phyloP scores from a whole-genome alignment of 2,797 vertebrate genomes.

The Galago senegalensis region DNA sequence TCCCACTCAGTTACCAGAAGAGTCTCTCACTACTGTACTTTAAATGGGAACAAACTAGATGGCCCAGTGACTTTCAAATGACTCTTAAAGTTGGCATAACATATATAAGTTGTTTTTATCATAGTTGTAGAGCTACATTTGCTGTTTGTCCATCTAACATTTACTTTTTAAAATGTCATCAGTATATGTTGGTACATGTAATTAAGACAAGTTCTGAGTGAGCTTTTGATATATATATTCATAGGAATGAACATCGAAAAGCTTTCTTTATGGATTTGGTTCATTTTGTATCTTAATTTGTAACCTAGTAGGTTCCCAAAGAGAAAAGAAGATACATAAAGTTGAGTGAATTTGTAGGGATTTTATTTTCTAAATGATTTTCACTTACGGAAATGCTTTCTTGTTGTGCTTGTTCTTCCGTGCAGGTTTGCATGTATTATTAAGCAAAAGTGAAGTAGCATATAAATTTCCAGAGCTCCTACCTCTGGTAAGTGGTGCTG shows the following conservation, averaged over 20 bases:
- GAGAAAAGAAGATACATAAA: slow-evolving; percentile 21
- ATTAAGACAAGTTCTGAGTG: neutral
- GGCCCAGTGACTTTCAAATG: neutral
- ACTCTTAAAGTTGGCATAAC: neutral
- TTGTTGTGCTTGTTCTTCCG: slow-evolving; percentile 66
- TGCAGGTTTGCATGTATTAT: slow-evolving; percentile 96
- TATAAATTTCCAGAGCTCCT: slow-evolving; percentile 96
- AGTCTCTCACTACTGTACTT: neutral
- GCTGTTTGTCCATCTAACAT: neutral
- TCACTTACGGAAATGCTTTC: slow-evolving; percentile 50
- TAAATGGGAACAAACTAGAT: neutral
- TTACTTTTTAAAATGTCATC: slow-evolving; percentile 42
- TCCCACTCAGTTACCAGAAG: slow-evolving; percentile 25
- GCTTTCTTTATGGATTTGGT: slow-evolving; percentile 46
- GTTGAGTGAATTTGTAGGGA: neutral
- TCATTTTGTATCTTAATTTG: slow-evolving; percentile 45
- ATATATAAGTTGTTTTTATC: neutral
- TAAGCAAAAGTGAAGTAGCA: slow-evolving; percentile 97
- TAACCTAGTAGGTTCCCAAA: slow-evolving; percentile 26
- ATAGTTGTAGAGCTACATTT: neutral
- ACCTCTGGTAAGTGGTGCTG: slow-evolving; percentile 93
- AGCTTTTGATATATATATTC: neutral
- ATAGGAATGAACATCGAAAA: neutral
- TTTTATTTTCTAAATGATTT: slow-evolving; percentile 17
- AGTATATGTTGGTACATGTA: neutral